phyloP scores from a whole-genome alignment of 1,140 invertebrate species.

The Drosophila kanapiae region DNA sequence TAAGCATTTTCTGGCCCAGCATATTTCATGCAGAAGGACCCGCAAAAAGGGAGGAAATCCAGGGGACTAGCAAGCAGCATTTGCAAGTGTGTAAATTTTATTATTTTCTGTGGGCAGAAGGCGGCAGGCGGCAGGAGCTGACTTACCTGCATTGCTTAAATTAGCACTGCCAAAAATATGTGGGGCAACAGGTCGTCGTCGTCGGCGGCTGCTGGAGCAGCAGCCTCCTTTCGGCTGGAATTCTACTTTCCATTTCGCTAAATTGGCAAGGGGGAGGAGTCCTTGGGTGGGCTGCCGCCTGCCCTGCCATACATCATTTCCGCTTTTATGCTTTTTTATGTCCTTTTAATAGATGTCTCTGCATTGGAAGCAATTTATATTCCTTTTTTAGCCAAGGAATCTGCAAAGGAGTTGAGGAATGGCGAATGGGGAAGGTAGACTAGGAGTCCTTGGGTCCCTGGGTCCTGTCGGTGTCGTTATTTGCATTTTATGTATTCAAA shows the following conservation, averaged over 20 bases:
- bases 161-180: constrained; percentile 69
- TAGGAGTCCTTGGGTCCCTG: constrained; percentile 33
- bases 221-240: constrained; percentile 18
- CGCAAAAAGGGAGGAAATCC: constrained; percentile 9
- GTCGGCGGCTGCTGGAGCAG: constrained; percentile 5
- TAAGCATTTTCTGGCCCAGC: constrained; percentile 75
- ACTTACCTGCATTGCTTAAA: constrained; percentile 67
- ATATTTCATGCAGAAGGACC: constrained; percentile 68
- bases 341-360: constrained; percentile 81
- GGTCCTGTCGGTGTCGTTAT: constrained; percentile 60
- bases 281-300: neutral
- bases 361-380: constrained; percentile 76
- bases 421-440: constrained; percentile 18
- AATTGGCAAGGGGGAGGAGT: constrained; percentile 30
- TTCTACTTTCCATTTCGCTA: constrained; percentile 63
- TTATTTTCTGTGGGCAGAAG: constrained; percentile 53
- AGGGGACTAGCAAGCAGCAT: constrained; percentile 40
- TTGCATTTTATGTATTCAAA: constrained; percentile 83
- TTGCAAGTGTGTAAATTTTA: constrained; percentile 80
- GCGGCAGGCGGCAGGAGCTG: neutral
- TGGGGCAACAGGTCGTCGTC: constrained; percentile 75
- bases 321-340: constrained; percentile 77
- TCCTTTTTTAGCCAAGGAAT: constrained; percentile 51
- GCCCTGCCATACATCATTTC: constrained; percentile 75
- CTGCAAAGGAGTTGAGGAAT: constrained; percentile 41